Evolutionary conservation across 1,140 invertebrate genomes (phyloP).

Genomic region (Cardiocondyla obscurior): DNA sequence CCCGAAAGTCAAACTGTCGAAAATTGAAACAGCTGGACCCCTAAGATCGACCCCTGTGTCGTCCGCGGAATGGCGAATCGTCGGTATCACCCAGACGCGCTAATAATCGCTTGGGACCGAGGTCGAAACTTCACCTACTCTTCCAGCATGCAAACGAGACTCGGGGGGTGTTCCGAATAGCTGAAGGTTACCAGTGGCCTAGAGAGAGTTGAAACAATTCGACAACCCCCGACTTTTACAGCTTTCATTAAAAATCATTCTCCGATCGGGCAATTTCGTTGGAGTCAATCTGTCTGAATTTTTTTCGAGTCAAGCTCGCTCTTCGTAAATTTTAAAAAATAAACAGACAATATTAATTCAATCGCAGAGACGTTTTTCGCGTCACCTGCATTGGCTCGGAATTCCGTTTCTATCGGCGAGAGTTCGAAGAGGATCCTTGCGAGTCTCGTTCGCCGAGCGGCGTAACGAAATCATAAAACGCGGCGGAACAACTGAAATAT

Average conservation of each 20-base stretch:
- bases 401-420: neutral
- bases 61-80: neutral
- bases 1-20: neutral
- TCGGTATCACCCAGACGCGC: neutral
- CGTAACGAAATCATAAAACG: conserved; percentile 7
- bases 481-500: conserved; percentile 28
- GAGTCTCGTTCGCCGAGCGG: neutral
- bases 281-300: neutral
- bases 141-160: conserved; percentile 70
- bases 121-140: conserved; percentile 42
- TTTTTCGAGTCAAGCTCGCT: neutral
- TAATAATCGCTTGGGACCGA: conserved; percentile 18
- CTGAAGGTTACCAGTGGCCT: conserved; percentile 63
- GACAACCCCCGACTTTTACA: neutral
- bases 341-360: neutral
- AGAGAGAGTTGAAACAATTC: neutral
- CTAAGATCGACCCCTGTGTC: neutral
- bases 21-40: conserved; percentile 17
- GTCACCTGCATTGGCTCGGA: neutral
- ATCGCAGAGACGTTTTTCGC: too few relatives aligned
- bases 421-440: neutral
- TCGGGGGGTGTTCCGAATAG: conserved; percentile 62
- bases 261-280: neutral
- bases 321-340: neutral
- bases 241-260: neutral